Conservation (phyloP, 2,113 vertebrate species). For the Hirundichthys speculiger region DNA sequence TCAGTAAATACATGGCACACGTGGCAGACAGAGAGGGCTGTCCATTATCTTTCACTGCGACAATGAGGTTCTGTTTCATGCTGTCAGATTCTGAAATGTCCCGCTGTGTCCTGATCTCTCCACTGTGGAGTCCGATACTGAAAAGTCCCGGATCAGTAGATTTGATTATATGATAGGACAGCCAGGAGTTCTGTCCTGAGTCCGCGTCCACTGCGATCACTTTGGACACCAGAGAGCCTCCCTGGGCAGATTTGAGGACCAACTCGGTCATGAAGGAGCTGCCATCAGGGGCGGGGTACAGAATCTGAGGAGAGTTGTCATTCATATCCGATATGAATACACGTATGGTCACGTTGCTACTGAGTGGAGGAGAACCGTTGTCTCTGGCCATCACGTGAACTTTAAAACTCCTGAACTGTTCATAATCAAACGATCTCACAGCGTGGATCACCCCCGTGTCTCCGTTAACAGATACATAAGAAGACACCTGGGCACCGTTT, state of each 20-base stretch:
- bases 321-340: slow-evolving; percentile 71
- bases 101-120: slow-evolving; percentile 3
- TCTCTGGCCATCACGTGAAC: slow-evolving; percentile 70
- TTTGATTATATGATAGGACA: slow-evolving; percentile 2
- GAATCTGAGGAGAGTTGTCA: background rate
- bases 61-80: slow-evolving; percentile 4
- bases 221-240: slow-evolving; percentile 3
- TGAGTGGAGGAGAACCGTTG: slow-evolving; percentile 74
- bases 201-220: background rate
- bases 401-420: slow-evolving; percentile 69
- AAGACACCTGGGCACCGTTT: slow-evolving; percentile 68
- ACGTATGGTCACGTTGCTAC: slow-evolving; percentile 37
- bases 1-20: slow-evolving; percentile 2
- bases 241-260: background rate
- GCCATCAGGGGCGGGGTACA: background rate
- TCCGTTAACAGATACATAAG: slow-evolving; percentile 75
- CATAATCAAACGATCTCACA: slow-evolving; percentile 80
- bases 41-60: slow-evolving; percentile 1
- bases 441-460: slow-evolving; percentile 50
- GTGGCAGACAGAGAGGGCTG: slow-evolving; percentile 1
- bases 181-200: background rate
- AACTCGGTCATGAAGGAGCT: slow-evolving; percentile 3
- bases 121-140: background rate
- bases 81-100: slow-evolving; percentile 1
- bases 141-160: slow-evolving; percentile 5